These are phyloP conservation scores for Phania funesta DNA, from an alignment of 2,888 invertebrate species.

Conservation along the genomic window DNA sequence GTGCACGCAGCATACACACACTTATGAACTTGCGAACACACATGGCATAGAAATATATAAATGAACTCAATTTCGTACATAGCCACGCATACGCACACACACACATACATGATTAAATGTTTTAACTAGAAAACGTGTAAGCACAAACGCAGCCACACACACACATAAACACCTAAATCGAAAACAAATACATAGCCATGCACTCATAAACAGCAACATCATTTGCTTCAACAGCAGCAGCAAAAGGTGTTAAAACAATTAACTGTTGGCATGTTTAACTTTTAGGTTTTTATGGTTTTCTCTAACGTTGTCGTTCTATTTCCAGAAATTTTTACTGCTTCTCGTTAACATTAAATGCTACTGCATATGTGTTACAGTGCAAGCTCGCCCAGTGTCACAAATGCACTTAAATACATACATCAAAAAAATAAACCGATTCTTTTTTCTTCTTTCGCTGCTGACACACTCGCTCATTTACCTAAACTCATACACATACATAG, in stretches of 20 bases:
- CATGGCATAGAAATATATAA: conserved; percentile 3
- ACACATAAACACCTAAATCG: background rate
- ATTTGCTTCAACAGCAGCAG: conserved; percentile 33
- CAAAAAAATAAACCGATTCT: conserved; percentile 20
- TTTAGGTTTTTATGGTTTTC: conserved; percentile 63
- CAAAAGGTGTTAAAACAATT: conserved; percentile 67
- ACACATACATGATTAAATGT: background rate
- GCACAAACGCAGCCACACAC: background rate
- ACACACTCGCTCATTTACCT: background rate
- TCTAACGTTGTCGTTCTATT: conserved; percentile 50
- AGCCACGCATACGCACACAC: background rate
- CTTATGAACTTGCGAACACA: background rate
- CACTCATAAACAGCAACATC: conserved; percentile 9
- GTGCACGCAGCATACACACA: background rate
- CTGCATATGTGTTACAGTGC: conserved; percentile 21
- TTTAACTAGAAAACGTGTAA: background rate
- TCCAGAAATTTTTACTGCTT: conserved; percentile 26
- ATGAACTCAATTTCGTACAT: conserved; percentile 7
- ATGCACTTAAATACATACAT: conserved; percentile 42
- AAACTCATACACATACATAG: background rate
- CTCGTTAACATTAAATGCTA: conserved; percentile 49
- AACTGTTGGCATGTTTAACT: conserved; percentile 65
- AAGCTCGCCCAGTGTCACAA: conserved; percentile 39
- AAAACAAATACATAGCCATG: background rate
- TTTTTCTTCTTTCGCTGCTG: background rate